Evolutionary conservation across 2,113 vertebrate genomes (phyloP).

Genomic region (Otolemur garnettii): DNA sequence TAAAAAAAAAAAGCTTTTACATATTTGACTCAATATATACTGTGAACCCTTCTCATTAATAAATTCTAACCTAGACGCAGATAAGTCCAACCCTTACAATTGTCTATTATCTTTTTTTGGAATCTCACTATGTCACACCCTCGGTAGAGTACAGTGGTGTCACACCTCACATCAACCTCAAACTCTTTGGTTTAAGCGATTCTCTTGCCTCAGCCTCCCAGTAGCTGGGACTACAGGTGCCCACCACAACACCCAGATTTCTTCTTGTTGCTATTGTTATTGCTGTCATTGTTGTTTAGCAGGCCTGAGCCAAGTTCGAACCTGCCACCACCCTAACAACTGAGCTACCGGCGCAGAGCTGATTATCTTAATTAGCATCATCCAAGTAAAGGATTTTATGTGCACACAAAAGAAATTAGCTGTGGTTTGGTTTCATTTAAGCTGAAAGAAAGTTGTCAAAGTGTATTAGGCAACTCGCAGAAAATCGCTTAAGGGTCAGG

Average conservation of each 20-base stretch:
- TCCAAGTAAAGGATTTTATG: constrained; percentile 29
- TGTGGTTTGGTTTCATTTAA: constrained; percentile 39
- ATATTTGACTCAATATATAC: background rate
- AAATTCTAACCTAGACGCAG: constrained; percentile 56
- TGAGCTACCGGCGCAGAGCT: too few relatives aligned
- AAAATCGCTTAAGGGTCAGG: constrained; percentile 4
- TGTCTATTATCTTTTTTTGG: background rate
- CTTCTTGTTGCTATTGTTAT: too few relatives aligned
- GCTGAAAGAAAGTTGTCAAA: constrained; percentile 56
- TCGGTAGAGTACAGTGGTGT: too few relatives aligned
- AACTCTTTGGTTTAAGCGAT: too few relatives aligned
- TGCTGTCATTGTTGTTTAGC: too few relatives aligned
- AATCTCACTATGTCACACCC: too few relatives aligned
- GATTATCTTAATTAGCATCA: constrained; percentile 30
- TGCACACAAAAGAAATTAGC: constrained; percentile 64
- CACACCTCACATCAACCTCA: too few relatives aligned
- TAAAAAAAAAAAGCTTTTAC: background rate
- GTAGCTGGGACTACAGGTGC: too few relatives aligned
- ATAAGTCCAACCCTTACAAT: background rate
- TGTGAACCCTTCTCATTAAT: background rate
- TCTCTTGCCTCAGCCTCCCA: too few relatives aligned
- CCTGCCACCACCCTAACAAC: too few relatives aligned
- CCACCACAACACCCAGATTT: too few relatives aligned
- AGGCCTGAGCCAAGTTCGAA: too few relatives aligned
- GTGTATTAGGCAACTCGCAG: background rate